Evolutionary conservation across 2,888 invertebrate genomes (phyloP).

Genomic region (Platycnemis pennipes): DNA sequence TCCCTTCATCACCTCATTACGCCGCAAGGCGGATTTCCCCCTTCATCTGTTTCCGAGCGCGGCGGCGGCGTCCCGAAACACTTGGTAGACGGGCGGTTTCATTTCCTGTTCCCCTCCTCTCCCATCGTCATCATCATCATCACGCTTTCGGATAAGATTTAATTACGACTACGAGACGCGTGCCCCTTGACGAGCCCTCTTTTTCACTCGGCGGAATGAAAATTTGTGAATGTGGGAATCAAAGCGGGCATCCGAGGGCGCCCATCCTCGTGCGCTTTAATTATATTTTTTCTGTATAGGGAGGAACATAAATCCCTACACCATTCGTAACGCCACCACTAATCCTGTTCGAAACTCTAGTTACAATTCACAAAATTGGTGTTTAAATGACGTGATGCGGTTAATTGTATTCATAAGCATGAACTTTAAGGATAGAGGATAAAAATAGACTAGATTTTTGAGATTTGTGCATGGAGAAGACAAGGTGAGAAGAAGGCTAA

Average conservation of each 20-base stretch:
- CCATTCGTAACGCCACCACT: too few relatives aligned
- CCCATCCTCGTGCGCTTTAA: neutral
- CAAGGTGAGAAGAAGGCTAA: too few relatives aligned
- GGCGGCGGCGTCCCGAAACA: constrained; percentile 34
- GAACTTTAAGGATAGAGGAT: too few relatives aligned
- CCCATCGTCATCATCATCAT: neutral
- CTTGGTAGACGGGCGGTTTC: neutral
- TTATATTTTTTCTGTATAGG: too few relatives aligned
- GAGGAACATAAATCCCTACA: neutral
- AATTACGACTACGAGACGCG: constrained; percentile 17
- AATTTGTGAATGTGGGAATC: neutral
- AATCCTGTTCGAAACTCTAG: too few relatives aligned
- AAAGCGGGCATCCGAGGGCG: neutral
- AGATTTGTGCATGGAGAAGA: too few relatives aligned
- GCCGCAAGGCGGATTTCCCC: neutral
- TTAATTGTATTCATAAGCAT: too few relatives aligned
- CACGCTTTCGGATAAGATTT: constrained; percentile 10
- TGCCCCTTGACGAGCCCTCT: neutral
- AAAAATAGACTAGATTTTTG: too few relatives aligned
- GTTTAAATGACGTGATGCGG: too few relatives aligned
- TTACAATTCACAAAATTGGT: too few relatives aligned
- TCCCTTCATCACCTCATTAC: neutral
- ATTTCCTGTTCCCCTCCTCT: neutral
- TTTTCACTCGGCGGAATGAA: neutral
- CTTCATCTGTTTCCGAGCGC: neutral